phyloP scores from a whole-genome alignment of 2,888 invertebrate genomes.

The Eristalis arbustorum region DNA sequence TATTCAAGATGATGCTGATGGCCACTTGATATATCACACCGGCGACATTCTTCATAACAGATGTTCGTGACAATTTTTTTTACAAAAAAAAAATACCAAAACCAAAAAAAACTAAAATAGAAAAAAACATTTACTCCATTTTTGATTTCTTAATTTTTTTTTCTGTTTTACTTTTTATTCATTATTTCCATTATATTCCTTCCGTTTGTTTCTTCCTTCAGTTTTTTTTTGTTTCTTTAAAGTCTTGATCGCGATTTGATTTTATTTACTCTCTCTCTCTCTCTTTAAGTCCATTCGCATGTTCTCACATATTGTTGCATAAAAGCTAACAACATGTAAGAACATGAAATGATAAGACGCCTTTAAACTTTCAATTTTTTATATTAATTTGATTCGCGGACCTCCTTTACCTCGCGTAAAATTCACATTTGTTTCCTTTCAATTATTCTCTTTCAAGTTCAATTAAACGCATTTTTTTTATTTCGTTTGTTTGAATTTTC shows the following conservation, averaged over 20 bases:
- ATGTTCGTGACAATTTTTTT: conserved; percentile 95
- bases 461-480: conserved; percentile 13
- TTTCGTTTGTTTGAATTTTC: background rate
- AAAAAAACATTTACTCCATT: conserved; percentile 71
- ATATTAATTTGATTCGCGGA: conserved; percentile 5
- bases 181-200: conserved; percentile 41
- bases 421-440: background rate
- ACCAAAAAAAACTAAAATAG: conserved; percentile 61
- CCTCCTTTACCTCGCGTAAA: background rate
- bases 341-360: conserved; percentile 18
- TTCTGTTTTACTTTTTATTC: conserved; percentile 66
- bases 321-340: conserved; percentile 37
- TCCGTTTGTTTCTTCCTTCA: conserved; percentile 53
- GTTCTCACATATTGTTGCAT: conserved; percentile 49
- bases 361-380: background rate
- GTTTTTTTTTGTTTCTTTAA: conserved; percentile 73
- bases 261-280: conserved; percentile 73
- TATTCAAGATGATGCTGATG: conserved; percentile 99
- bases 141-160: conserved; percentile 66
- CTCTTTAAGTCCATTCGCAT: conserved; percentile 61
- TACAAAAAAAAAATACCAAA: conserved; percentile 69
- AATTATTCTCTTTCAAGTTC: background rate
- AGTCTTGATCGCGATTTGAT: conserved; percentile 32
- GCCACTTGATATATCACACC: conserved; percentile 99
- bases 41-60: conserved; percentile 99